Base-by-base conservation (phyloP, 2,888 invertebrate genomes). In the Standfussiana lucernea region DNA sequence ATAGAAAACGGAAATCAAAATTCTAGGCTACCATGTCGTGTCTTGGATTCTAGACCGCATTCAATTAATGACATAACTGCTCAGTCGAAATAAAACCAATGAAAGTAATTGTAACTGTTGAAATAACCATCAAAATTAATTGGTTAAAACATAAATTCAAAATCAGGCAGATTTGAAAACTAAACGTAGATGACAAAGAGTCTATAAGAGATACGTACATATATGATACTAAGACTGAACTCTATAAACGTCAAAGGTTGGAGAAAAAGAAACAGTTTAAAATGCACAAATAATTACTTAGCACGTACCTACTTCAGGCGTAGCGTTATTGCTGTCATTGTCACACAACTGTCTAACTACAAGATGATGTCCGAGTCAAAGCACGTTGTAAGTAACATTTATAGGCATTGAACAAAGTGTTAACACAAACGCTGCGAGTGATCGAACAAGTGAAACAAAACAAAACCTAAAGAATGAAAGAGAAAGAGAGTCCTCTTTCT, bases 1-100 rank as follows among this genome's bases (percentile, higher is more conserved):
- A 78, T 75, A 75, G 70, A 80, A 80, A 82, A 82, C 79, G 80
- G 84, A 86, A 78, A 82, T 74, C 35, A 61, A 37, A 69, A 37
- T 84, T 86, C 77, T 86, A 86, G 86, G 76, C 79, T 75, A 84
- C 45, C 65, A 75, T 76, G 77, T 84, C 86, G 69, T 75, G 72
- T 61, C 35, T 65, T 72, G 64, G 61, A 84, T 73, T 77, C 61
- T 81, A 82, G 75, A 77, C 56, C 37, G 7, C 21, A 74, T 75
- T 74, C 40, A 72, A 64, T 65, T 56, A 67, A 66, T 84, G 66
- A 78, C 68, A 84, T 24, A 86, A 84, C 70, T 66, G 10, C 50
- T 72, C 53, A 65, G 28, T 73, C 61, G n/a, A 66, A 82, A 79
- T 71, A 69, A 59, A 18, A 74, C 65, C 15, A 75, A 61, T 70